phyloP scores from a whole-genome alignment of 1,140 invertebrate species.

The Formica exsecta region DNA sequence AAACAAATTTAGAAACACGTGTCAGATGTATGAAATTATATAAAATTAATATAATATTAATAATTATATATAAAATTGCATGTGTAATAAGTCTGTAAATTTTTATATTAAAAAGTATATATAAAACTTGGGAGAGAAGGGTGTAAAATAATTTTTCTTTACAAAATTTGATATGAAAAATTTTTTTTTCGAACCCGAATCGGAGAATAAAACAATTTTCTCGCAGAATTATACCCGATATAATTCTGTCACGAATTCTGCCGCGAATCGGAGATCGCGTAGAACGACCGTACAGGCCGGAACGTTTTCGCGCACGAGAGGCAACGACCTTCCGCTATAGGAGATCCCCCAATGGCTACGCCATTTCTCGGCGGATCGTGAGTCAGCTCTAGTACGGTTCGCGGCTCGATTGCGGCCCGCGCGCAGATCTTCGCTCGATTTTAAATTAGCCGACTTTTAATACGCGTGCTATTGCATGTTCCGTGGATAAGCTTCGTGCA shows the following conservation, averaged over 20 bases:
- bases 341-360: conserved; percentile 66
- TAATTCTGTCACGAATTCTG: conserved; percentile 48
- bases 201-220: not conserved
- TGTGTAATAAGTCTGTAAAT: too few relatives aligned
- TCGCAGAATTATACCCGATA: not conserved
- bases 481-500: conserved; percentile 79
- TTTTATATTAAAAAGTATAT: too few relatives aligned
- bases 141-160: not conserved
- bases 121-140: too few relatives aligned
- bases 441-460: conserved; percentile 82
- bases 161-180: too few relatives aligned
- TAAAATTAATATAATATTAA: too few relatives aligned
- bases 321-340: conserved; percentile 44
- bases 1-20: not conserved
- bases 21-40: too few relatives aligned
- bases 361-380: conserved; percentile 76
- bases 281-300: not conserved
- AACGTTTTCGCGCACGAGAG: conserved; percentile 28
- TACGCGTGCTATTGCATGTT: conserved; percentile 79
- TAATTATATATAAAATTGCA: too few relatives aligned
- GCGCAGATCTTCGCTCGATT: conserved; percentile 80
- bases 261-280: not conserved
- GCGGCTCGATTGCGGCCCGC: conserved; percentile 67
- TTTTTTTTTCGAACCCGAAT: not conserved
- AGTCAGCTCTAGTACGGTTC: conserved; percentile 75